A percentile compares a stretch with the other conserved stretches of the same genome.
These are phyloP conservation scores for Invenusta paracnida DNA, from an alignment of 2,888 invertebrate genomes.

Conservation along the genomic window DNA sequence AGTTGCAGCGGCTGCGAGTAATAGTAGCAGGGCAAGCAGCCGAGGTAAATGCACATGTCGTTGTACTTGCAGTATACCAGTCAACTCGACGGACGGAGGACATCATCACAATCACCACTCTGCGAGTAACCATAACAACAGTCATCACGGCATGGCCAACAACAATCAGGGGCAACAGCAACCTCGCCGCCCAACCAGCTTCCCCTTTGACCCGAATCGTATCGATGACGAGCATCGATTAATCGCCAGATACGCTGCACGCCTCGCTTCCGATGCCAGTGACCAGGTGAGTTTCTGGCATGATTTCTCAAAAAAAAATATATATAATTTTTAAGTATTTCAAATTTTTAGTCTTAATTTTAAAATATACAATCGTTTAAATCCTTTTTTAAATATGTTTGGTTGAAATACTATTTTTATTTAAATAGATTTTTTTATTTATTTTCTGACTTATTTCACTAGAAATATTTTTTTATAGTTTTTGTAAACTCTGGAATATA, in stretches of 20 bases:
- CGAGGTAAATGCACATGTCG: constrained; percentile 30
- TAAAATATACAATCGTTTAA: no score
- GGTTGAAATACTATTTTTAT: no score
- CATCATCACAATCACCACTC: background rate
- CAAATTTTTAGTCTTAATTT: no score
- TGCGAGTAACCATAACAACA: background rate
- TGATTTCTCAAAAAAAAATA: no score
- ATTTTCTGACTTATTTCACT: no score
- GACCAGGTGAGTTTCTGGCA: constrained; percentile 67
- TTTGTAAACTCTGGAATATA: no score
- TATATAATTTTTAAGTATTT: no score
- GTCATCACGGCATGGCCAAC: background rate
- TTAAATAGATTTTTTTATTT: no score
- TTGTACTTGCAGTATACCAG: constrained; percentile 22
- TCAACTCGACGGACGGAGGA: background rate
- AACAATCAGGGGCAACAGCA: background rate
- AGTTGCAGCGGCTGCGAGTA: background rate
- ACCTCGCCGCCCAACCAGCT: constrained; percentile 18
- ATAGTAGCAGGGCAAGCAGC: background rate
- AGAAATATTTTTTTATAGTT: no score
- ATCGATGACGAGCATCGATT: constrained; percentile 86
- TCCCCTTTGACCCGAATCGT: constrained; percentile 48
- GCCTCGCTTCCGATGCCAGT: constrained; percentile 75
- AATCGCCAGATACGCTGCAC: constrained; percentile 90
- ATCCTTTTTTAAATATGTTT: no score